Conservation (phyloP, 2,888 invertebrate genomes). For the Phortica okadai region DNA sequence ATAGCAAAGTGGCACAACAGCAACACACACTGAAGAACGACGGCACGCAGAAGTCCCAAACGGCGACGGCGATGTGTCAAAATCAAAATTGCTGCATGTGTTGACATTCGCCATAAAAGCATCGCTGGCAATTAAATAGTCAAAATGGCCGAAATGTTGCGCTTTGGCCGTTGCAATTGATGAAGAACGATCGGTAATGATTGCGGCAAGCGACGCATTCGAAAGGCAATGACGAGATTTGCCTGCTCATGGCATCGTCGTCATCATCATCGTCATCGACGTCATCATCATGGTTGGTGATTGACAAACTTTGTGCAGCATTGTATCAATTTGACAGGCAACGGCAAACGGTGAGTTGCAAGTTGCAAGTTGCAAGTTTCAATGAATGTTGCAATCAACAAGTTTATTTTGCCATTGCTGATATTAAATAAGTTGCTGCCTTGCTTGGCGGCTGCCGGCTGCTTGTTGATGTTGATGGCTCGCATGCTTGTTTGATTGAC, state of each 20-base stretch:
- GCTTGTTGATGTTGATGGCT: too few species aligned
- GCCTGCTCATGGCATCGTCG: not conserved
- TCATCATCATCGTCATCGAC: not conserved
- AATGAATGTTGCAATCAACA: slow-evolving; percentile 23
- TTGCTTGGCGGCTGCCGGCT: not conserved
- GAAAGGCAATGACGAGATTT: slow-evolving; percentile 26
- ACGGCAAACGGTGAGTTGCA: slow-evolving; percentile 13
- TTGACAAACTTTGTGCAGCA: slow-evolving; percentile 30
- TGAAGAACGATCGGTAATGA: not conserved
- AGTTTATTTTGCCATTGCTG: slow-evolving; percentile 25
- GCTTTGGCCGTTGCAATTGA: not conserved
- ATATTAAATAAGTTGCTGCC: slow-evolving; percentile 24
- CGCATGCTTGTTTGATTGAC: slow-evolving; percentile 15
- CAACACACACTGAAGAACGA: not conserved
- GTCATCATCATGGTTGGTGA: not conserved
- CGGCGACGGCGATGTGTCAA: slow-evolving; percentile 25
- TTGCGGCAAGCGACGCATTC: not conserved
- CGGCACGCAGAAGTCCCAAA: not conserved
- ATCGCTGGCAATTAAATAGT: slow-evolving; percentile 26
- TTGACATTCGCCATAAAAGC: slow-evolving; percentile 30
- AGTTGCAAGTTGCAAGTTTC: not conserved
- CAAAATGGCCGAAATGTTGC: slow-evolving; percentile 28
- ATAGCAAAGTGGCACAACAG: slow-evolving; percentile 11
- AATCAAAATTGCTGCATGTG: slow-evolving; percentile 29
- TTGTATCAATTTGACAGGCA: slow-evolving; percentile 30